Evolutionary conservation across 1,140 invertebrate species (phyloP), one percentile per base, ranked within the genome.

Genomic region (Drosophila truncata): DNA sequence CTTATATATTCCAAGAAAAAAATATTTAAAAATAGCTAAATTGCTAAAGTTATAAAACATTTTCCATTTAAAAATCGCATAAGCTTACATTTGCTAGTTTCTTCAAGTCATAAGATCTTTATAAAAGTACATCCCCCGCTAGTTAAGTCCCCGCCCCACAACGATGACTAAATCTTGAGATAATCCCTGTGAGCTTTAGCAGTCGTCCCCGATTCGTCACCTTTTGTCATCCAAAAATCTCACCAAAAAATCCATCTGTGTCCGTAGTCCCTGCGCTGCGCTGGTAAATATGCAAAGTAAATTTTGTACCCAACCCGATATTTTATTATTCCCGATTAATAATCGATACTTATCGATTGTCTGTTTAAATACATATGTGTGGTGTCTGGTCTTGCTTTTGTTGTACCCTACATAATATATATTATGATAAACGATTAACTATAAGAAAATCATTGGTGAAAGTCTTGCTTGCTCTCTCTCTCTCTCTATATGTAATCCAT

Each of bases 321-420:
- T 62, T 75, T 72, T 33, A 33, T 50, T 62, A 37, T n/a, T 41
- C 37, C 42, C 69, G 41, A 80, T 63, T 54, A 23, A 25, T 37
- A 25, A 37, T 55, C 33, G 33, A 55, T 37, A 55, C 0, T 2
- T 25, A 4, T 55, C 52, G 20, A 55, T 57, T 79, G 42, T 55
- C 59, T 86, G 79, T 87, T 37, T 75, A 70, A 64, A 80, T 55
- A 55, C 33, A 54, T 55, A 55, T 88, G 84, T 87, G 84, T 87
- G 84, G 84, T 87, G 85, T 88, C 85, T 88, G 84, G 83, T 84
- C 72, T 88, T 91, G 74, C 79, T 91, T 91, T 71, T 75, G 37
- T 59, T 63, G 29, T 86, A 44, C 39, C 29, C 57, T 46, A 37
- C 52, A 35, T 35, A 55, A 55, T 54, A 52, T 50, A n/a, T 31